Conservation (phyloP, 2,113 vertebrate genomes). For the Uria lomvia region DNA sequence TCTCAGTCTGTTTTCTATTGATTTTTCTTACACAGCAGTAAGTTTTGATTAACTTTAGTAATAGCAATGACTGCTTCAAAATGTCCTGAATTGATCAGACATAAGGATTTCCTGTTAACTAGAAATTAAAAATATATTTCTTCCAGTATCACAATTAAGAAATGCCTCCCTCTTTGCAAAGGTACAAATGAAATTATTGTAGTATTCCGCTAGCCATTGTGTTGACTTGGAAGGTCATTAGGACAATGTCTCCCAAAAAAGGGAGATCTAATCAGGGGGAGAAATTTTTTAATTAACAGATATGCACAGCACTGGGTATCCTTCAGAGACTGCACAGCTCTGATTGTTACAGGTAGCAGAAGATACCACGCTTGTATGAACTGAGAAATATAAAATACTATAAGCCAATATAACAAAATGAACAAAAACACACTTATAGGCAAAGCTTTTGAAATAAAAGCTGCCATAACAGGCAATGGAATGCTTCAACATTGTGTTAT, state of each 20-base stretch:
- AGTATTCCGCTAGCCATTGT: neutral
- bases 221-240: neutral
- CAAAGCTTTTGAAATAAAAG: neutral
- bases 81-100: conserved; percentile 54
- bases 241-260: neutral
- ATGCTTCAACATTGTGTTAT: neutral
- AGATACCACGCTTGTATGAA: neutral
- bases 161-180: neutral
- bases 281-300: neutral
- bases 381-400: neutral
- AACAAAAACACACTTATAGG: neutral
- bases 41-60: conserved; percentile 61
- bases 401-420: neutral
- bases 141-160: conserved; percentile 59
- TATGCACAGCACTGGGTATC: neutral
- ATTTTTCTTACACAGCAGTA: conserved; percentile 48
- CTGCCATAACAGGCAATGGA: neutral
- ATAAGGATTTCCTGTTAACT: conserved; percentile 71
- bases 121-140: conserved; percentile 71
- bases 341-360: neutral
- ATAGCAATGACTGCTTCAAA: conserved; percentile 55
- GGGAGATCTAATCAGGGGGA: neutral
- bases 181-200: neutral
- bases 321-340: neutral
- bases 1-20: conserved; percentile 46